Percentiles rank a stretch among this genome's conserved stretches.
These are phyloP conservation scores for Anguilla marmorata DNA, from an alignment of 2,797 vertebrate species.

Conservation along the genomic window DNA sequence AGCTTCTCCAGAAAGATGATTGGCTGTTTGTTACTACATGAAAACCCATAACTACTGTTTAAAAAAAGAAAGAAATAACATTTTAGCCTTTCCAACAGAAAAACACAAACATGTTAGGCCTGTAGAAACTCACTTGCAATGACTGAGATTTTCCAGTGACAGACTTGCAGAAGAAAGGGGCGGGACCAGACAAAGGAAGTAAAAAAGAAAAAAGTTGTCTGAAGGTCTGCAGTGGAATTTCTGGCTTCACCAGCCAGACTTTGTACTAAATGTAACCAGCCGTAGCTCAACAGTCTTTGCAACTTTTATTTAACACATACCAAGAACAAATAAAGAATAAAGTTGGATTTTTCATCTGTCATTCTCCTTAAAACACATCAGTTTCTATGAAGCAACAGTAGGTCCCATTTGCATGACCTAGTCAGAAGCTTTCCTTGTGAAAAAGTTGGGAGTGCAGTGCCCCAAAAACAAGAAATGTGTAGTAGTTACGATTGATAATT, in stretches of 20 bases:
- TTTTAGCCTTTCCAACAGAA: not conserved
- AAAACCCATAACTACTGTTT: not conserved
- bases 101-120: constrained; percentile 33
- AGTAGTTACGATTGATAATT: not conserved
- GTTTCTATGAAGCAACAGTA: not conserved
- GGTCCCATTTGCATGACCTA: not conserved
- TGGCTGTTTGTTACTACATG: not conserved
- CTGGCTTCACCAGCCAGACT: constrained; percentile 69
- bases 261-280: constrained; percentile 57
- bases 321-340: not conserved
- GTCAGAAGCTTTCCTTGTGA: not conserved
- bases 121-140: constrained; percentile 53
- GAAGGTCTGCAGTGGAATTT: constrained; percentile 75
- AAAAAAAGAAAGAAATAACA: not conserved
- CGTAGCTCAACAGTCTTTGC: constrained; percentile 41
- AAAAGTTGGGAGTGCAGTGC: not conserved
- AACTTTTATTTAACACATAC: constrained; percentile 10
- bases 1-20: not conserved
- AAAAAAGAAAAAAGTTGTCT: constrained; percentile 63
- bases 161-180: constrained; percentile 56
- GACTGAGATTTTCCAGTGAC: constrained; percentile 75
- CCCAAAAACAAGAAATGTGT: not conserved
- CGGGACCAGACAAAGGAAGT: constrained; percentile 71
- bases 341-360: not conserved
- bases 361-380: not conserved